Percentiles rank a stretch among this genome's conserved stretches.
Evolutionary conservation across 1,140 invertebrate species (phyloP).

Genomic region (Drosophila pandora): DNA sequence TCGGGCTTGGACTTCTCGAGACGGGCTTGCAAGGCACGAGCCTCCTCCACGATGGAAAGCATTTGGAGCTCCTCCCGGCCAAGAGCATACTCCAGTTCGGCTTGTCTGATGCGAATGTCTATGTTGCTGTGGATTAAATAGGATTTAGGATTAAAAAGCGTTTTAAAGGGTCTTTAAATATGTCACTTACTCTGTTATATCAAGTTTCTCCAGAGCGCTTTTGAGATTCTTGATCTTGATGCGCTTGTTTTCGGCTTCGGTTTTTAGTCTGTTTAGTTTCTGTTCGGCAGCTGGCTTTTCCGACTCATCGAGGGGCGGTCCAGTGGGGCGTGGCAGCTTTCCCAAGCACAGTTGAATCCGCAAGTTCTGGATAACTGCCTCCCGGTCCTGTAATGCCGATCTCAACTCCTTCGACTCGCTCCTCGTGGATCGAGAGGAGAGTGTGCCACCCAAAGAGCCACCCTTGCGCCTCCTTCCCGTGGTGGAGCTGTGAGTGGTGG

Average conservation of each 20-base stretch:
- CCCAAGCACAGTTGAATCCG: conserved; percentile 84
- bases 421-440: conserved; percentile 79
- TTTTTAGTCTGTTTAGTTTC: conserved; percentile 86
- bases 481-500: conserved; percentile 85
- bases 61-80: conserved; percentile 94
- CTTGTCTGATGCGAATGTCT: conserved; percentile 94
- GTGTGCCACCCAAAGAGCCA: conserved; percentile 68
- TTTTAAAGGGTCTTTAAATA: not conserved
- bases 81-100: conserved; percentile 94
- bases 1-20: conserved; percentile 86
- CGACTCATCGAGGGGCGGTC: conserved; percentile 74
- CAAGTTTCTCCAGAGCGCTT: conserved; percentile 88
- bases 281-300: conserved; percentile 86
- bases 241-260: conserved; percentile 89
- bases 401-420: conserved; percentile 88
- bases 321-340: conserved; percentile 83
- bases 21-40: conserved; percentile 90
- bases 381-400: conserved; percentile 90
- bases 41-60: conserved; percentile 92
- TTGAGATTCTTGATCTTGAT: conserved; percentile 91
- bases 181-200: conserved; percentile 89
- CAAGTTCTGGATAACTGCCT: conserved; percentile 91
- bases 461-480: conserved; percentile 86
- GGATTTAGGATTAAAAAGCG: not conserved
- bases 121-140: conserved; percentile 88